Evolutionary conservation across 1,140 invertebrate species (phyloP), one percentile per base, ranked within the genome.

Genomic region (Drosophila aff.): DNA sequence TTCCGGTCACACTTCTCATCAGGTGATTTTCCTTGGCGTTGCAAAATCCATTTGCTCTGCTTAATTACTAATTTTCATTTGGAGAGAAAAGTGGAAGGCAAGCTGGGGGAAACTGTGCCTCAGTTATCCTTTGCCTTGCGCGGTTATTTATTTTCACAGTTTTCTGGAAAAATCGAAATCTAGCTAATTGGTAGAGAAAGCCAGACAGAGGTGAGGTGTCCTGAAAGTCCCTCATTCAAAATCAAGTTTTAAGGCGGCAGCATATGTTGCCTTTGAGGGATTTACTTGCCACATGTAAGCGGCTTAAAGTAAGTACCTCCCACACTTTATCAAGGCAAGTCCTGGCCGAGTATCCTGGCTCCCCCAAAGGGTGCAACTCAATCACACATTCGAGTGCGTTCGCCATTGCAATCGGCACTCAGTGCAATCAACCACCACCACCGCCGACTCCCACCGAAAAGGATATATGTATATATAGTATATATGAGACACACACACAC

Each of bases 371-470:
- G 33, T 64, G 61, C 61, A 64, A 23, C 16, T 44, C 58, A 66
- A 44, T 63, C 63, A 26, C 28, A 44, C 28, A 44, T 26, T 36
- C 33, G 40, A 50, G n/a, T 68, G 66, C 66, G 44, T 66, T 68
- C 65, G 69, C 69, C 69, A 73, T 73, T 72, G 69, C 69, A 73
- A n/a, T 59, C n/a, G 44, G 28, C 11, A 43, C 58, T 46, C 58
- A 46, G 13, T 50, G 69, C 55, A 68, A 47, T 69, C 68, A 66
- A 73, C 69, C 36, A 38, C 49, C 38, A 53, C 67, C 28, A 9
- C 21, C 26, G 21, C 33, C 49, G 44, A 21, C 21, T 21, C 62
- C 47, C 23, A 67, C 65, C 64, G n/a, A 44, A 31, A 23, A 28
- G 44, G 26, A 67, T 11, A 52, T 33, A 8, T 23, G 15, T 13